Evolutionary conservation across 2,888 invertebrate genomes (phyloP), one percentile per base, ranked within the genome.

Genomic region (Cancer borealis): DNA sequence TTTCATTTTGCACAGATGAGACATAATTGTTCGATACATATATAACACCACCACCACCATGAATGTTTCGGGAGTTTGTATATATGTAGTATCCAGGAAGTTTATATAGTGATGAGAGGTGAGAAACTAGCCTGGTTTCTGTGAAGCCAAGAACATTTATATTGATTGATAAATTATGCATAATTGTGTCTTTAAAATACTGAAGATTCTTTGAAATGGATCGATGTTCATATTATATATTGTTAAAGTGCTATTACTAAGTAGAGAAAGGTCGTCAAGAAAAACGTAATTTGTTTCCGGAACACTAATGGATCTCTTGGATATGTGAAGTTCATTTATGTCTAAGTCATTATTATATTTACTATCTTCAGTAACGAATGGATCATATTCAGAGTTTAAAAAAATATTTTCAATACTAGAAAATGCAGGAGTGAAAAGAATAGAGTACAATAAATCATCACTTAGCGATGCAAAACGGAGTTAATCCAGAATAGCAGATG

Each of bases 171-270:
- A 5, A 1, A 91, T 60, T 91, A 60, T 30, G 12, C 8, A 91
- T 46, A 66, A 60, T 66, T 12, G 17, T 46, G 60, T 91, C 91
- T 21, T 26, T n/a, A 26, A 91, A 91, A n/a, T 30, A 26, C 39
- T 91, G 17, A 30, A 91, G 21, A 45, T 91, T 91, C 21, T 14
- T 60, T 39, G 91, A 39, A 66, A 91, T 91, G n/a, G 60, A 91
- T 17, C 91, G 14, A 91, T 54, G 66, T 60, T 91, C 45, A 91
- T 17, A 91, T 60, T 60, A 14, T 21, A 88, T 46, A 88, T 26
- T 26, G 60, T 91, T 45, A 47, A 26, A 60, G 10, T 60, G 46
- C 30, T 26, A n/a, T 21, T 90, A 90, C 46, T 49, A n/a, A 49
- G 12, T 90, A n/a, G 47, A 90, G 47, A 90, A 26, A 90, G 8